These are phyloP conservation scores for Ctena decussata DNA, from an alignment of 2,888 invertebrate species.

Conservation along the genomic window DNA sequence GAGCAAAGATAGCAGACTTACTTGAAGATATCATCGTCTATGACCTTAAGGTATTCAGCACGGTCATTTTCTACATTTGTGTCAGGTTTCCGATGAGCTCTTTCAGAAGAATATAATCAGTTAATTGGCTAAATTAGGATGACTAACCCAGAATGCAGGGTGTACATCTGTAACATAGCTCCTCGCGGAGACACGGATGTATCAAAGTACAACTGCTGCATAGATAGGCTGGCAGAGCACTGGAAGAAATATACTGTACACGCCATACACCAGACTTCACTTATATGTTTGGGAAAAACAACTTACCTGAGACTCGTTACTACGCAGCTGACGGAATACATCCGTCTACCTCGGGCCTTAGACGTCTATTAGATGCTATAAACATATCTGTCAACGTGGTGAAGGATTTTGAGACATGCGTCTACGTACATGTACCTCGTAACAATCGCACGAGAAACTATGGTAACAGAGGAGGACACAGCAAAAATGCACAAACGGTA, in stretches of 20 bases:
- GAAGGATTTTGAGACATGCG: no score
- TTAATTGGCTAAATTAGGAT: neutral
- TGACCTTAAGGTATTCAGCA: neutral
- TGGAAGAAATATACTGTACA: neutral
- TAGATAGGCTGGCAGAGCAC: neutral
- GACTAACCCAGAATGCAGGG: neutral
- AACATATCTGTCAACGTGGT: no score
- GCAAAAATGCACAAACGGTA: no score
- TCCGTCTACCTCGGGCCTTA: neutral
- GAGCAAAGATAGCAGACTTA: neutral
- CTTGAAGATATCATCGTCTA: neutral
- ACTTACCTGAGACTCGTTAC: neutral
- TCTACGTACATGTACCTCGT: no score
- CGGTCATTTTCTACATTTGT: neutral
- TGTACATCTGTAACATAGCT: neutral
- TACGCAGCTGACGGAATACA: neutral
- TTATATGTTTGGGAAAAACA: neutral
- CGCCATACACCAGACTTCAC: neutral
- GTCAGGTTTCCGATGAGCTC: neutral
- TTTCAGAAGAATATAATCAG: neutral
- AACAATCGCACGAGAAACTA: no score
- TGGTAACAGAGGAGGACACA: no score
- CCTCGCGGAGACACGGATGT: neutral
- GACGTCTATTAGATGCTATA: neutral
- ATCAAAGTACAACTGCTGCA: neutral